Conservation (phyloP, 1,140 invertebrate genomes). For the Lepidurus arcticus region DNA sequence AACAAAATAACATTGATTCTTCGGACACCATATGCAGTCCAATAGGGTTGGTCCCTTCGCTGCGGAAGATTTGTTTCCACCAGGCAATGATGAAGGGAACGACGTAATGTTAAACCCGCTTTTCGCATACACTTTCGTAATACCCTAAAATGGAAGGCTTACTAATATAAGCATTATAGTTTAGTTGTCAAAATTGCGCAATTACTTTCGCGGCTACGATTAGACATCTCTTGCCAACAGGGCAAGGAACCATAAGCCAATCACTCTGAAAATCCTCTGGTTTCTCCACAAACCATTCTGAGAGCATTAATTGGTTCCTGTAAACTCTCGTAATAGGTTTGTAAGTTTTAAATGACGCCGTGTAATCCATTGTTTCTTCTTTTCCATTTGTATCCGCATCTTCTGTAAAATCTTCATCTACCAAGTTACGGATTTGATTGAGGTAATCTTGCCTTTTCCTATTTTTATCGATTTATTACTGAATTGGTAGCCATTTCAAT, state of each 20-base stretch:
- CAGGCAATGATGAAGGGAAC: slow-evolving; percentile 67
- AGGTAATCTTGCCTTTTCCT: slow-evolving; percentile 44
- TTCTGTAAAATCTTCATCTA: slow-evolving; percentile 40
- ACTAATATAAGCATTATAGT: not conserved
- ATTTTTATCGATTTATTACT: not conserved
- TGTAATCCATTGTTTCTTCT: slow-evolving; percentile 35
- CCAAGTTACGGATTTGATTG: slow-evolving; percentile 42
- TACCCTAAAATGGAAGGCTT: slow-evolving; percentile 52
- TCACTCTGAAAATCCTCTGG: slow-evolving; percentile 68
- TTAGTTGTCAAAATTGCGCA: slow-evolving; percentile 17
- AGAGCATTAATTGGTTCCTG: slow-evolving; percentile 61
- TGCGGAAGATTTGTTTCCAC: slow-evolving; percentile 51
- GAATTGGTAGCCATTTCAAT: slow-evolving; percentile 25
- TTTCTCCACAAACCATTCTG: slow-evolving; percentile 84
- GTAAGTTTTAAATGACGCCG: not conserved
- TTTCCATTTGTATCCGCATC: slow-evolving; percentile 35
- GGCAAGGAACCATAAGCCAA: slow-evolving; percentile 79
- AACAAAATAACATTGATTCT: slow-evolving; percentile 61
- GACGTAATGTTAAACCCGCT: slow-evolving; percentile 55
- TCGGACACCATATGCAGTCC: slow-evolving; percentile 69
- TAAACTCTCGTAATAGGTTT: slow-evolving; percentile 24
- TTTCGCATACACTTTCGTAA: slow-evolving; percentile 65
- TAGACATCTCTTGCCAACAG: slow-evolving; percentile 68
- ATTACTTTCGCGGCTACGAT: slow-evolving; percentile 64
- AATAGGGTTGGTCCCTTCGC: slow-evolving; percentile 54